Conservation (phyloP, 1,140 invertebrate species). For the Ceratina japonica region DNA sequence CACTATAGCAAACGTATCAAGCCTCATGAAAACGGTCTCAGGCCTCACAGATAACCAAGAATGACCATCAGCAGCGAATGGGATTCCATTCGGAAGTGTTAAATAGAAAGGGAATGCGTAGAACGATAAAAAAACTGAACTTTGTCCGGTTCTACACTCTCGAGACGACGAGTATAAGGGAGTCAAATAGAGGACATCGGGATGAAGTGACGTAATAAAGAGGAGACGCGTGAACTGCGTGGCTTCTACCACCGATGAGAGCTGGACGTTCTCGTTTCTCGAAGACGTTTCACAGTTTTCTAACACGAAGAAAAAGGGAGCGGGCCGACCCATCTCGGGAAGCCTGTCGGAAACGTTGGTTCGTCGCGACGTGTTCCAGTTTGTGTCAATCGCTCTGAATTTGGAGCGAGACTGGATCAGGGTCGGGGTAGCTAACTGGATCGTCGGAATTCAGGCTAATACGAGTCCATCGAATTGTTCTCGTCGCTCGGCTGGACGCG, state of each 20-base stretch:
- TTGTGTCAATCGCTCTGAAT: constrained; percentile 63
- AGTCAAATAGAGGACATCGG: no score
- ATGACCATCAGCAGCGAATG: no score
- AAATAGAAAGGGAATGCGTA: no score
- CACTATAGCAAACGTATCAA: no score
- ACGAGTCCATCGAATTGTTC: constrained; percentile 66
- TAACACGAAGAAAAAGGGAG: neutral
- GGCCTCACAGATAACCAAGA: no score
- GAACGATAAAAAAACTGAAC: no score
- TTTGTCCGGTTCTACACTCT: no score
- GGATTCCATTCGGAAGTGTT: no score
- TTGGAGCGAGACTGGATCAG: constrained; percentile 66
- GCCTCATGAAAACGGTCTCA: no score
- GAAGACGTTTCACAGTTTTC: constrained; percentile 30
- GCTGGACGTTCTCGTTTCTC: neutral
- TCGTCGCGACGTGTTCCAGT: constrained; percentile 41
- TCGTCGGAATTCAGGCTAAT: constrained; percentile 72
- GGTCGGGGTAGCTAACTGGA: constrained; percentile 60
- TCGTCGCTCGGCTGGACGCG: constrained; percentile 20
- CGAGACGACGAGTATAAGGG: no score
- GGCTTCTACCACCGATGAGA: neutral
- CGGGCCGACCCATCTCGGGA: constrained; percentile 30
- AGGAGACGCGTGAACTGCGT: no score
- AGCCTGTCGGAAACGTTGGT: constrained; percentile 38
- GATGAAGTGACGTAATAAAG: no score